A percentile compares a stretch with the other conserved stretches of the same genome.
These are phyloP conservation scores for Ptychochromis oligacanthus DNA, from an alignment of 2,113 vertebrate species.

Conservation along the genomic window DNA sequence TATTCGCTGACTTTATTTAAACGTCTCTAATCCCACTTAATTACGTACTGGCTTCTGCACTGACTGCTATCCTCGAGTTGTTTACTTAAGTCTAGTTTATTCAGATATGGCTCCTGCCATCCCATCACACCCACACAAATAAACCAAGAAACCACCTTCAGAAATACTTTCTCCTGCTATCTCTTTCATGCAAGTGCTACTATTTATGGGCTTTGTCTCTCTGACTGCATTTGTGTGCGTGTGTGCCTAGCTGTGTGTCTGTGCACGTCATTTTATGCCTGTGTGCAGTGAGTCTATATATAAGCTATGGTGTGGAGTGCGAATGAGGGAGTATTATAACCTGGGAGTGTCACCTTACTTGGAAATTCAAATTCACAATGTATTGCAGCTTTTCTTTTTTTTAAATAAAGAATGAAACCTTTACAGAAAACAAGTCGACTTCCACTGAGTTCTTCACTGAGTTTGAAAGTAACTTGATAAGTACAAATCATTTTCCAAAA, in stretches of 20 bases:
- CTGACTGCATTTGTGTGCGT: background rate
- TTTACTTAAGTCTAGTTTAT: slow-evolving; percentile 55
- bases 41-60: slow-evolving; percentile 30
- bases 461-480: background rate
- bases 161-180: slow-evolving; percentile 50
- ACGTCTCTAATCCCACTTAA: slow-evolving; percentile 64
- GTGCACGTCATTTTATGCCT: slow-evolving; percentile 16
- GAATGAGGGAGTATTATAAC: background rate
- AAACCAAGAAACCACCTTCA: slow-evolving; percentile 50
- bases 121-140: slow-evolving; percentile 55
- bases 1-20: slow-evolving; percentile 42
- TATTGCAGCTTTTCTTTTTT: background rate
- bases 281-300: slow-evolving; percentile 15
- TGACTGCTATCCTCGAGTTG: slow-evolving; percentile 40
- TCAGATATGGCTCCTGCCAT: slow-evolving; percentile 55
- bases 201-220: slow-evolving; percentile 65
- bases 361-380: slow-evolving; percentile 9
- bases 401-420: background rate
- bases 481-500: background rate
- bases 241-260: background rate
- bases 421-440: background rate
- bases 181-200: slow-evolving; percentile 54
- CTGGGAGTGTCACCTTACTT: background rate
- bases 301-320: slow-evolving; percentile 1
- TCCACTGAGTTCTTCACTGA: background rate